phyloP scores from a whole-genome alignment of 2,113 vertebrate genomes.

The Stercorarius parasiticus region DNA sequence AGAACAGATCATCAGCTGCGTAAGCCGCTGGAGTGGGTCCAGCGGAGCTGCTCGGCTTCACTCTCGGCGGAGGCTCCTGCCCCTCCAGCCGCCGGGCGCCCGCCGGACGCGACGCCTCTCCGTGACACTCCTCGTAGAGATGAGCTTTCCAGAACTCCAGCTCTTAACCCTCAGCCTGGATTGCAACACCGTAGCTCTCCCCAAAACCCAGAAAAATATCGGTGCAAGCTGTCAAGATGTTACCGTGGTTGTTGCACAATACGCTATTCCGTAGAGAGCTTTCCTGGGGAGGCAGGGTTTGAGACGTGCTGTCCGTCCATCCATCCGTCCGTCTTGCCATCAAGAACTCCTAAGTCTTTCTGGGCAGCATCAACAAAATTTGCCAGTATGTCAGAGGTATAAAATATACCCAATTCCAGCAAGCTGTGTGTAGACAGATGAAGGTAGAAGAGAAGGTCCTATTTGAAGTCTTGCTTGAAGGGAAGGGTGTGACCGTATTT shows the following conservation, averaged over 20 bases:
- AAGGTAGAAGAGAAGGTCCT: neutral
- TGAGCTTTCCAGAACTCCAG: constrained; percentile 9
- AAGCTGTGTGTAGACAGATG: neutral
- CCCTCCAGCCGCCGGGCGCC: neutral
- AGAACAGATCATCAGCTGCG: neutral
- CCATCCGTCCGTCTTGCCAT: neutral
- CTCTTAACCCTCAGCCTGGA: constrained; percentile 38
- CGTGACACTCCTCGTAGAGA: neutral
- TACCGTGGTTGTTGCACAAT: neutral
- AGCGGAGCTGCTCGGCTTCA: neutral
- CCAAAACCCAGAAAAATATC: neutral
- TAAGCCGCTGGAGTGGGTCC: neutral
- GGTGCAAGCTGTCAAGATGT: neutral
- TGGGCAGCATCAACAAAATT: neutral
- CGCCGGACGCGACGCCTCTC: neutral
- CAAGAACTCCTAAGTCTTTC: neutral
- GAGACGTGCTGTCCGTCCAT: neutral
- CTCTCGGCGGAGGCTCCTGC: neutral
- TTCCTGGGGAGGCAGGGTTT: neutral
- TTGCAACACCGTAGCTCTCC: constrained; percentile 32
- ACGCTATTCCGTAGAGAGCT: neutral
- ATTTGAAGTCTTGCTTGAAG: fast-evolving
- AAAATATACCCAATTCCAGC: fast-evolving
- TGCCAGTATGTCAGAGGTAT: neutral
- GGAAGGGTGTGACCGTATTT: neutral